These are phyloP conservation scores for Probaryconus sp. DNA, from an alignment of 1,140 invertebrate species.

Conservation along the genomic window DNA sequence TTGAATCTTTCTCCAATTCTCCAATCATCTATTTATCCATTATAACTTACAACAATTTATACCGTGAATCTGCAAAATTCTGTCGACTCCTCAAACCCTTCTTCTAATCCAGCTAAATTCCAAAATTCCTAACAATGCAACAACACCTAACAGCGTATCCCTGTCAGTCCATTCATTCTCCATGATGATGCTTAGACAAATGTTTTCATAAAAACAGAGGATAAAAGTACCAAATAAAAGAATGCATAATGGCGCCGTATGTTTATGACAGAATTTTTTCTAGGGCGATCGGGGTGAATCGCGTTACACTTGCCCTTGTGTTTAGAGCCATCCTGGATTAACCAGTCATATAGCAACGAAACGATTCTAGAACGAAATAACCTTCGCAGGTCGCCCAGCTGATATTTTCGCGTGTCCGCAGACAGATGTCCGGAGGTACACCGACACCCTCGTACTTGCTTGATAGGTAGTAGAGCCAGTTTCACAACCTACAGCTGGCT, in stretches of 20 bases:
- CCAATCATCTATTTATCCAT: too few species aligned
- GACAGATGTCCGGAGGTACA: conserved; percentile 64
- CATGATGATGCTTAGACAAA: too few species aligned
- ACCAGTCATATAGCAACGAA: conserved; percentile 5
- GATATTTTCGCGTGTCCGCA: conserved; percentile 67
- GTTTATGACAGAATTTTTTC: conserved; percentile 5
- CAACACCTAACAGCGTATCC: too few species aligned
- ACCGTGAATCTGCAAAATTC: conserved; percentile 39
- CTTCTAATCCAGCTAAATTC: conserved; percentile 20
- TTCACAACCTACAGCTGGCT: conserved; percentile 45
- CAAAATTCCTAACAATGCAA: not conserved
- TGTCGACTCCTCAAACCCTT: conserved; percentile 40
- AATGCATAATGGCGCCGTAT: not conserved
- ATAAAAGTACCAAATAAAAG: not conserved
- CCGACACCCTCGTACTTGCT: conserved; percentile 39
- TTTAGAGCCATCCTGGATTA: conserved; percentile 20
- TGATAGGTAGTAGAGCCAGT: conserved; percentile 21
- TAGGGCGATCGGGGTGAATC: not conserved
- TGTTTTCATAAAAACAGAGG: conserved; percentile 11
- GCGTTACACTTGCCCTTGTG: conserved; percentile 17
- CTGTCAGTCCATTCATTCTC: conserved; percentile 29
- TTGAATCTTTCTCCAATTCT: too few species aligned
- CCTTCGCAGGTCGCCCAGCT: conserved; percentile 60
- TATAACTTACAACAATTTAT: conserved; percentile 34
- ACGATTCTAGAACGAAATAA: conserved; percentile 19